Percentiles rank a stretch among this genome's conserved stretches.
phyloP scores from a whole-genome alignment of 2,113 vertebrate species.

The Myiozetetes cayanensis region DNA sequence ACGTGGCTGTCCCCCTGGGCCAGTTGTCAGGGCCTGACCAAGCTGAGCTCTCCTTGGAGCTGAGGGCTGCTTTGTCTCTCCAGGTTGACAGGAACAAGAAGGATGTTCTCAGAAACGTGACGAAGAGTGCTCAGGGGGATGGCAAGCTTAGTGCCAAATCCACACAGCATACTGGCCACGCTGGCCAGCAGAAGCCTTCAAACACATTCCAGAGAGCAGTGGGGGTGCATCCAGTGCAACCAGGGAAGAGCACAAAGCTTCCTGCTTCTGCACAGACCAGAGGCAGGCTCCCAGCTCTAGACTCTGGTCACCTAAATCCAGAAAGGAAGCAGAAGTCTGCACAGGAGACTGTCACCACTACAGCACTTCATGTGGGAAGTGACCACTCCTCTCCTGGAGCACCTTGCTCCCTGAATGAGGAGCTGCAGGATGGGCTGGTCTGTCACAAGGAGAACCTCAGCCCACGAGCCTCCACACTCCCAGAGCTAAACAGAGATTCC shows the following conservation, averaged over 20 bases:
- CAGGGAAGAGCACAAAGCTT: neutral
- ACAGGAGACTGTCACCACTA: neutral
- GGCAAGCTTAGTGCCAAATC: neutral
- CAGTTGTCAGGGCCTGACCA: neutral
- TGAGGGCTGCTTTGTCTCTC: neutral
- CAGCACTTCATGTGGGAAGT: neutral
- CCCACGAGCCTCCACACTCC: neutral
- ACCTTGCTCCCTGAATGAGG: neutral
- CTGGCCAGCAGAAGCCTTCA: neutral
- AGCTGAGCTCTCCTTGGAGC: neutral
- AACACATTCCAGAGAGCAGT: neutral
- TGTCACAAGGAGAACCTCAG: slow-evolving; percentile 47
- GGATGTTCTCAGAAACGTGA: neutral
- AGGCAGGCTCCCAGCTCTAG: neutral
- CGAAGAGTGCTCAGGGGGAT: neutral
- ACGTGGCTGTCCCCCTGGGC: neutral
- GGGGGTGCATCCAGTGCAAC: neutral
- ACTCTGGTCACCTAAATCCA: neutral
- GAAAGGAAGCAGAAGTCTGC: neutral
- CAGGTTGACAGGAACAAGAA: slow-evolving; percentile 47
- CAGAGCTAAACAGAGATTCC: neutral
- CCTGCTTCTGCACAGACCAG: neutral
- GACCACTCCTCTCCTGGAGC: neutral
- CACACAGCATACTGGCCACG: neutral
- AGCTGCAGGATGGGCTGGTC: neutral